Conservation (phyloP, 1,140 invertebrate species). For the Danaus plexippus region DNA sequence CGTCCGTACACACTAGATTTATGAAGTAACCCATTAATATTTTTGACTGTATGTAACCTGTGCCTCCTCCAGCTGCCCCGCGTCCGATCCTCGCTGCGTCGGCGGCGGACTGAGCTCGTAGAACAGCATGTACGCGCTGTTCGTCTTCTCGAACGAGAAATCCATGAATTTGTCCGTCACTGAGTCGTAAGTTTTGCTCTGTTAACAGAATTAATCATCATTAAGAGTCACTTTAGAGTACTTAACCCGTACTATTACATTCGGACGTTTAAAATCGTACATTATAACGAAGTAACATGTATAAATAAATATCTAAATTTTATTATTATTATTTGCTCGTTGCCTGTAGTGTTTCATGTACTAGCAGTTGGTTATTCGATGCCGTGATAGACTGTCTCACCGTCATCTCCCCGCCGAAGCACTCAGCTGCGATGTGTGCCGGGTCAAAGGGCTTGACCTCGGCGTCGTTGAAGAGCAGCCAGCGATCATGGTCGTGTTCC, state of each 20-base stretch:
- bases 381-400: constrained; percentile 48
- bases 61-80: constrained; percentile 53
- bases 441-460: constrained; percentile 97
- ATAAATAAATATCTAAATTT: no score
- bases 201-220: constrained; percentile 5
- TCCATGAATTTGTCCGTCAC: constrained; percentile 98
- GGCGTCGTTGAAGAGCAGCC: constrained; percentile 96
- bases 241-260: no score
- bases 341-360: no score
- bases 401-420: constrained; percentile 97
- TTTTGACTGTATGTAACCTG: constrained; percentile 35
- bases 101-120: constrained; percentile 81
- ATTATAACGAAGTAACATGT: no score
- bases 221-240: no score
- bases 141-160: constrained; percentile 97
- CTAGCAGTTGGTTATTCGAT: no score
- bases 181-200: constrained; percentile 97
- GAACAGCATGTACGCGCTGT: constrained; percentile 97
- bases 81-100: constrained; percentile 70
- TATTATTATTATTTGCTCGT: no score
- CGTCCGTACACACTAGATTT: no score
- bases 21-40: no score
- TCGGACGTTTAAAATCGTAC: no score
- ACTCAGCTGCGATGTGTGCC: constrained; percentile 92
- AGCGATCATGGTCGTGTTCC: constrained; percentile 82